phyloP scores from a whole-genome alignment of 1,140 invertebrate species.

The Wasmannia auropunctata region DNA sequence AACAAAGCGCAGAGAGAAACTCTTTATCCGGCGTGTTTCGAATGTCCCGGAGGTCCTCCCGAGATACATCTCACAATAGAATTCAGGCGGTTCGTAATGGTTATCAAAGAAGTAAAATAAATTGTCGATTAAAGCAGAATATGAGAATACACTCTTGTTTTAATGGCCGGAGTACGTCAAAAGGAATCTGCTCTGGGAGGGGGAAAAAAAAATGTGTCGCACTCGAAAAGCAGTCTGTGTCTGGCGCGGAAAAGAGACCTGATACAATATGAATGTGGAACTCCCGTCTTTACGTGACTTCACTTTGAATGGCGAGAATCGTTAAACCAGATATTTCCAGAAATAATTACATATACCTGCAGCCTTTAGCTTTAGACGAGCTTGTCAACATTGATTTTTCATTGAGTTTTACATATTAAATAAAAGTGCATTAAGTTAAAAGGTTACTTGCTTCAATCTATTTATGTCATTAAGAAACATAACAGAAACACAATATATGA shows the following conservation, averaged over 20 bases:
- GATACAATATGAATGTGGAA: not conserved
- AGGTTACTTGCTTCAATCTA: not conserved
- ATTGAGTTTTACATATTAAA: not conserved
- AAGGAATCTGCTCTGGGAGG: no score
- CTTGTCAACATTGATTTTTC: not conserved
- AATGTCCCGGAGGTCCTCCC: slow-evolving; percentile 21
- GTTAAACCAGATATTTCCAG: not conserved
- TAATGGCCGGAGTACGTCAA: slow-evolving; percentile 18
- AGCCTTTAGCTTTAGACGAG: not conserved
- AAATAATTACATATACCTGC: slow-evolving; percentile 4
- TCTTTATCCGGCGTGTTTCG: slow-evolving; percentile 33
- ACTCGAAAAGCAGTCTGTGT: not conserved
- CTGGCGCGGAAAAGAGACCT: not conserved
- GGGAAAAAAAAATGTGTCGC: not conserved
- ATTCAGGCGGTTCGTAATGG: not conserved
- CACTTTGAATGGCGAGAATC: slow-evolving; percentile 7
- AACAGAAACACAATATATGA: not conserved
- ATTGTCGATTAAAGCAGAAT: slow-evolving; percentile 15
- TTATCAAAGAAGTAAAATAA: slow-evolving; percentile 28
- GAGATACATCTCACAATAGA: not conserved
- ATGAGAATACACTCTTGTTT: not conserved
- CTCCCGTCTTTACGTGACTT: not conserved
- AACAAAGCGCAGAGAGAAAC: slow-evolving; percentile 47
- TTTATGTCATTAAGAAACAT: not conserved
- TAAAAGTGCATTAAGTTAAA: not conserved